phyloP scores from a whole-genome alignment of 1,140 invertebrate species.

The Diplogasteroides magnus region DNA sequence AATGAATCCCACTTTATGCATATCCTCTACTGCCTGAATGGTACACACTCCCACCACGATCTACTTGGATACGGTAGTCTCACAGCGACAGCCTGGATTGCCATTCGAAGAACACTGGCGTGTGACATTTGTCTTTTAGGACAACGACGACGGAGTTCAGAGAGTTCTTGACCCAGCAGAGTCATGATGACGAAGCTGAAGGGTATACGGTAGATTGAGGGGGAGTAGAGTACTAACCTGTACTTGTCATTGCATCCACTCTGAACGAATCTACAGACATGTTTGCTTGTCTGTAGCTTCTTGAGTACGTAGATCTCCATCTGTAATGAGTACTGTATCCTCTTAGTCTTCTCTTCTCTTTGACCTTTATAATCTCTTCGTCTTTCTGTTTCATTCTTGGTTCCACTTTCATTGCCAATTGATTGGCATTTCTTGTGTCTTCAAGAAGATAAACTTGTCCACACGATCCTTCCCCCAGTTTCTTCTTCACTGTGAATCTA shows the following conservation, averaged over 20 bases:
- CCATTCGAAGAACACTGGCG: conserved; percentile 32
- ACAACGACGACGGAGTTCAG: conserved; percentile 37
- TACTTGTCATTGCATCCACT: background rate
- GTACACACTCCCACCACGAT: background rate
- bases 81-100: conserved; percentile 31
- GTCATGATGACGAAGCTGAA: conserved; percentile 40
- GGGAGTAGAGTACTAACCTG: background rate
- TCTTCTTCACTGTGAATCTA: conserved; percentile 36
- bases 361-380: conserved; percentile 36
- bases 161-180: conserved; percentile 41
- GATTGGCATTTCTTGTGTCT: conserved; percentile 2
- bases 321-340: background rate
- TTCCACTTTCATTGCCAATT: conserved; percentile 38
- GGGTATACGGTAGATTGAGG: background rate
- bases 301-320: conserved; percentile 46
- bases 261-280: background rate
- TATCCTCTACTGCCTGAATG: conserved; percentile 31
- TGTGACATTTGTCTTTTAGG: conserved; percentile 36
- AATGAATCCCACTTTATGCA: conserved; percentile 42
- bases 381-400: conserved; percentile 40
- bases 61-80: background rate
- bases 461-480: conserved; percentile 39
- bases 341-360: background rate
- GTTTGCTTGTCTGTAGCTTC: conserved; percentile 34
- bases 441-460: conserved; percentile 37